A percentile compares a stretch with the other conserved stretches of the same genome.
These are phyloP conservation scores for Parotia lawesii DNA, from an alignment of 2,113 vertebrate genomes.

Conservation along the genomic window DNA sequence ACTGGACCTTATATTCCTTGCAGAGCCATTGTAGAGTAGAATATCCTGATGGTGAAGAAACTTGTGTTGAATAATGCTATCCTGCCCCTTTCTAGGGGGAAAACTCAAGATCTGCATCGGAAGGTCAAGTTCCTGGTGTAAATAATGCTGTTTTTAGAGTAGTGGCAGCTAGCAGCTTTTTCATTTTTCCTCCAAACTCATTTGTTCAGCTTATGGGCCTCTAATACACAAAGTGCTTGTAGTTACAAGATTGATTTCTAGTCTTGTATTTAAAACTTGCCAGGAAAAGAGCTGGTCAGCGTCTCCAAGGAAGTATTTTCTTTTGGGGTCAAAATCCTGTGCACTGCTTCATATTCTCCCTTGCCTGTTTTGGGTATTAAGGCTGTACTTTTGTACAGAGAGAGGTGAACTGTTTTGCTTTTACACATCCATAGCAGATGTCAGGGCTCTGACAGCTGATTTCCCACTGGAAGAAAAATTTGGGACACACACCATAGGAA, in stretches of 20 bases:
- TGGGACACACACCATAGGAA: background rate
- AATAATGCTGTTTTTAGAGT: background rate
- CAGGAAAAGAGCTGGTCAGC: background rate
- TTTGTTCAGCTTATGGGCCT: background rate
- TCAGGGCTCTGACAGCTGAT: constrained; percentile 11
- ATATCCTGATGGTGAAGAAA: background rate
- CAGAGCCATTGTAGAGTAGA: background rate
- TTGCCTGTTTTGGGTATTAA: background rate
- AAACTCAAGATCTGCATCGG: background rate
- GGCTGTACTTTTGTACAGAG: background rate
- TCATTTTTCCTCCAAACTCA: background rate
- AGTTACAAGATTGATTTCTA: background rate
- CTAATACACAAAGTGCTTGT: background rate
- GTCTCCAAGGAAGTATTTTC: background rate
- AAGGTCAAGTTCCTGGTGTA: background rate
- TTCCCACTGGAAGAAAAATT: constrained; percentile 13
- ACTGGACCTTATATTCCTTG: background rate
- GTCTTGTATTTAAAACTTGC: background rate
- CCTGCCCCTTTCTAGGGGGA: background rate
- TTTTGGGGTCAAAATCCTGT: background rate
- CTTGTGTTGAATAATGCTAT: background rate
- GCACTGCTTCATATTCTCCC: background rate
- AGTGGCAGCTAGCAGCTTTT: background rate
- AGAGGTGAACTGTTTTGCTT: background rate
- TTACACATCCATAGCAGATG: background rate